Base-by-base conservation (phyloP, 1,140 invertebrate genomes). In the Penaeus indicus region DNA sequence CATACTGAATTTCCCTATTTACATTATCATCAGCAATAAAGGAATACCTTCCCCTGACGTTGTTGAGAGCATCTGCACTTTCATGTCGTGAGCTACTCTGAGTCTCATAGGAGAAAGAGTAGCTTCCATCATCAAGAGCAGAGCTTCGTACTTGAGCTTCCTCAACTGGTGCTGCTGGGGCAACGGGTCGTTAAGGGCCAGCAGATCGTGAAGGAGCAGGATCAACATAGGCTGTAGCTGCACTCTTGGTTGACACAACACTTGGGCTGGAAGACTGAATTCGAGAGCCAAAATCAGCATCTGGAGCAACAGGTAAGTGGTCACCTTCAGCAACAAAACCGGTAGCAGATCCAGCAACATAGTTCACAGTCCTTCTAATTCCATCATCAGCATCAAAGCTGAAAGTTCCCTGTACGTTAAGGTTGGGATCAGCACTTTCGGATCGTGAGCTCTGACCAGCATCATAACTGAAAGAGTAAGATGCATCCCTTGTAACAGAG, bases 341-440 rank as follows among this genome's bases (percentile, higher is more conserved):
- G 7, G 90, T 90, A 5, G 38, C 72, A n/a, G 81, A 87, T 18
- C 90, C 92, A 32, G 92, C 92, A 62, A 92, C 92, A 91, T 92
- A 92, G 64, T 92, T 91, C n/a, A 92, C 92, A 11, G 88, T 88
- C n/a, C 92, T 67, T 78, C 91, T 86, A 22, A 92, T 88, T 10
- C 92, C 92, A 21, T 92, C 91, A 38, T 91, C 88, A 78, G 92
- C 92, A 27, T 91, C 91, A 82, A 92, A 92, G 75, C 92, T 92
- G 88, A 92, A 92, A n/a, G 90, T 88, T 32, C 92, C 92, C 16
- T 90, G 75, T 0, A 92, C 92, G 38, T 84, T 91, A 13, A 92
- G 91, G 72, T 92, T 91, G 38, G 86, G 54, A 47, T 89, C 91
- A 27, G 78, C 38, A 22, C 19, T 85, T 79, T 92, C 91, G 42